Percentiles rank a stretch among this genome's conserved stretches.
Conservation (phyloP, 2,888 invertebrate species). For the Neria commutata region DNA sequence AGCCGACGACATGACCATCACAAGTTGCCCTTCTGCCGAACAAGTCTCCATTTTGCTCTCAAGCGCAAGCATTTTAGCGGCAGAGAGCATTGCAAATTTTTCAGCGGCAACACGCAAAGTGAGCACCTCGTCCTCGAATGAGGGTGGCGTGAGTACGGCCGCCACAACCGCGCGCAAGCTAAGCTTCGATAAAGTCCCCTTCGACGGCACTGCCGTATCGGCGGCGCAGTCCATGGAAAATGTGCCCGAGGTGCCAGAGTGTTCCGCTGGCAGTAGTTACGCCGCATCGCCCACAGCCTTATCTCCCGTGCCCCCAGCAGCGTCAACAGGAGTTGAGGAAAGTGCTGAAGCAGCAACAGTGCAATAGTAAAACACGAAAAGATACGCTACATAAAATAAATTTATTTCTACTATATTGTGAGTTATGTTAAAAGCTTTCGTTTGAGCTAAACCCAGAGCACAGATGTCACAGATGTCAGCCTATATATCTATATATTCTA, state of each 20-base stretch:
- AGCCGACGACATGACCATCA: conserved; percentile 80
- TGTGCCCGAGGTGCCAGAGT: conserved; percentile 35
- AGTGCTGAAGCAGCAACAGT: not conserved
- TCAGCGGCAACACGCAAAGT: conserved; percentile 48
- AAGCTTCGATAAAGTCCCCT: conserved; percentile 22
- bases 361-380: not conserved
- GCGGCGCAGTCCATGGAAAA: conserved; percentile 30
- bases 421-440: conserved; percentile 23
- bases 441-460: too few relatives aligned
- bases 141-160: conserved; percentile 28
- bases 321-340: not conserved
- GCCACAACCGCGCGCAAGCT: conserved; percentile 11
- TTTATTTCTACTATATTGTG: too few relatives aligned
- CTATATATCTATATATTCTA: too few relatives aligned
- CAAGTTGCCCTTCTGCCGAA: conserved; percentile 91
- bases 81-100: conserved; percentile 53
- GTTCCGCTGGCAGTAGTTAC: conserved; percentile 15
- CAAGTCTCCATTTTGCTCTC: conserved; percentile 89
- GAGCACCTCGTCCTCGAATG: conserved; percentile 49
- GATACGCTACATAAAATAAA: too few relatives aligned
- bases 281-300: conserved; percentile 27
- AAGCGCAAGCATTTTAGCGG: conserved; percentile 74
- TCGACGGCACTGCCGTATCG: not conserved
- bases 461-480: too few relatives aligned
- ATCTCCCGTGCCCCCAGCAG: conserved; percentile 27